Percentiles rank a stretch among this genome's conserved stretches.
Conservation (phyloP, 1,140 invertebrate species). For the Thaumatotibia leucotreta region DNA sequence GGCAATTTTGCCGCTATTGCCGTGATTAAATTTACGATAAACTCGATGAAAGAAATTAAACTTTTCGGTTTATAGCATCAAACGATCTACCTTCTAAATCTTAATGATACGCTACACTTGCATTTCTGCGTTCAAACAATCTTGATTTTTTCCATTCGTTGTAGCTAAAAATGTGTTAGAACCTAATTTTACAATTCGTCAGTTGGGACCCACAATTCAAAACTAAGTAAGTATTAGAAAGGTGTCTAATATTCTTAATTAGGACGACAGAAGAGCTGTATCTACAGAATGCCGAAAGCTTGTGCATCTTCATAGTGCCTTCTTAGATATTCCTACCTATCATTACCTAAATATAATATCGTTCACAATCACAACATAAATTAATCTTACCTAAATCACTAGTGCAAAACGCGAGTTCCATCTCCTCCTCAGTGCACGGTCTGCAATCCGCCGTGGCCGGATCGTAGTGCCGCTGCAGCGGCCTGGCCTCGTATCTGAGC, state of each 20-base stretch:
- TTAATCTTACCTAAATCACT: constrained; percentile 84
- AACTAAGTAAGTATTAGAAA: too few relatives aligned
- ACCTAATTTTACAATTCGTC: too few relatives aligned
- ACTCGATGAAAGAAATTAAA: background rate
- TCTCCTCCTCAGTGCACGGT: constrained; percentile 85
- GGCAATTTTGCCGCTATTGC: background rate
- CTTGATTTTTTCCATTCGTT: too few relatives aligned
- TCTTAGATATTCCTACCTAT: too few relatives aligned
- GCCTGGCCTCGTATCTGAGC: constrained; percentile 83
- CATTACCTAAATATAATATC: too few relatives aligned
- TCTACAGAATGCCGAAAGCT: too few relatives aligned
- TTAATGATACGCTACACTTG: background rate
- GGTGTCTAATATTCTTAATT: too few relatives aligned
- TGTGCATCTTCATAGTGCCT: too few relatives aligned
- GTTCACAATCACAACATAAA: too few relatives aligned
- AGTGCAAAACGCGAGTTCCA: constrained; percentile 86
- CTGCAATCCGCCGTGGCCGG: constrained; percentile 84
- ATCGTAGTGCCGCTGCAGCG: constrained; percentile 74
- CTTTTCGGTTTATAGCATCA: background rate
- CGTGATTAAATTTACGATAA: background rate
- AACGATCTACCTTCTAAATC: background rate
- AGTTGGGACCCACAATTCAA: too few relatives aligned
- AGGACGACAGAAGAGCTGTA: too few relatives aligned
- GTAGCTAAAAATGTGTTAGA: too few relatives aligned
- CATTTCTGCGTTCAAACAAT: background rate